Evolutionary conservation across 2,113 vertebrate genomes (phyloP), one percentile per base, ranked within the genome.

Genomic region (Pogona vitticeps): DNA sequence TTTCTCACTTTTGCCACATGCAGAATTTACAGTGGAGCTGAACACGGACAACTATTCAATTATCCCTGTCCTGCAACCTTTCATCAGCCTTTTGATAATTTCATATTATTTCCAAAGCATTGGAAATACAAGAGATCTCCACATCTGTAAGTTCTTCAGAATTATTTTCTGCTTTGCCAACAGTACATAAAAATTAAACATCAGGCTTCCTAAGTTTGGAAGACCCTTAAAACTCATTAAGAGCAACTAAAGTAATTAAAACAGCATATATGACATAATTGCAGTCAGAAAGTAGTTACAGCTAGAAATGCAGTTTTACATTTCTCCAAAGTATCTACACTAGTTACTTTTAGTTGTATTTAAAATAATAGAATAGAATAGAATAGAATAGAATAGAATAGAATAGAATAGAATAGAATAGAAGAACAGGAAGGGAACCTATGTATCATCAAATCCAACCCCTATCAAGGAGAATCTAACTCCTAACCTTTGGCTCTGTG

Each of bases 141-240:
- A 63, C 18, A 46, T n/a, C 42, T n/a, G 21, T 17, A 52, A 12
- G 91, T 73, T 85, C 86, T 89, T 79, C 77, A 77, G 88, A 80
- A 75, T 88, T 92, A 91, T 72, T 90, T 73, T 80, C 77, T 21
- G 76, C 86, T 71, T 73, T 83, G 83, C 21, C 80, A 87, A 87
- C 78, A 90, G 88, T 88, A 92, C 87, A 87, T 88, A 87, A 86
- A 86, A 93, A 59, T 63, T 6, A 82, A 93, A 63, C 23, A 10
- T 33, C 31, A 73, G 14, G 89, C 59, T 91, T 36, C 33, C 63
- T 78, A 46, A 90, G 26, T 21, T 33, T 85, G 85, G 40, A 8
- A 76, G 82, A 80, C 61, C 67, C 46, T 38, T 76, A 80, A 59
- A 28, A 59, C 42, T 70, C 58, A 77, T 12, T 68, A 46, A 79